Evolutionary conservation across 2,113 vertebrate genomes (phyloP).

Genomic region (Ptyas mucosa): DNA sequence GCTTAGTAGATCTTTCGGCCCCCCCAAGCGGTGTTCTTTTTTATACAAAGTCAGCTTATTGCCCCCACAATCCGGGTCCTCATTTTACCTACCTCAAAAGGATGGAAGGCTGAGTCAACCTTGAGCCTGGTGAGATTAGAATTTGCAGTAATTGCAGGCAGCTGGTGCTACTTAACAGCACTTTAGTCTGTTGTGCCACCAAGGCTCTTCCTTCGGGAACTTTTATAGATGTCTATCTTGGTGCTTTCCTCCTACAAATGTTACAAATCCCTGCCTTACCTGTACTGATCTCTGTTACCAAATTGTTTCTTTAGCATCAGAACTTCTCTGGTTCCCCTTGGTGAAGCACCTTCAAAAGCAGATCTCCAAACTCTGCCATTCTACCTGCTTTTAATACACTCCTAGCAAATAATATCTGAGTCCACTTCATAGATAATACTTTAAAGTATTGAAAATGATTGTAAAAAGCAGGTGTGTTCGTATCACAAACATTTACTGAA

Average conservation of each 20-base stretch:
- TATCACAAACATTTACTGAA: neutral
- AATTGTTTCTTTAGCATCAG: neutral
- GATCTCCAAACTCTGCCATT: neutral
- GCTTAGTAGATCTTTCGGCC: too few species aligned
- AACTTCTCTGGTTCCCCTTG: neutral
- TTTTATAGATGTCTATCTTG: neutral
- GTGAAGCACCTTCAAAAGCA: neutral
- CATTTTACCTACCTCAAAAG: too few species aligned
- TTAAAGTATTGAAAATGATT: neutral
- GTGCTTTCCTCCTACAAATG: neutral
- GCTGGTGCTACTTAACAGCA: too few species aligned
- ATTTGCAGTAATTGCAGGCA: too few species aligned
- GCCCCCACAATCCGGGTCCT: too few species aligned
- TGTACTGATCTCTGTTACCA: neutral
- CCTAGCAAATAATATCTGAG: neutral
- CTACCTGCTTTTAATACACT: neutral
- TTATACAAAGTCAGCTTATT: too few species aligned
- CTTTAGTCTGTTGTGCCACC: too few species aligned
- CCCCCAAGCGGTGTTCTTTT: too few species aligned
- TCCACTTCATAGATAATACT: neutral
- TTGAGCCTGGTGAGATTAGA: too few species aligned
- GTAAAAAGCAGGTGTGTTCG: neutral
- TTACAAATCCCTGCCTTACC: neutral
- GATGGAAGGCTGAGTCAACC: too few species aligned
- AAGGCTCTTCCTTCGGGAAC: too few species aligned